These are phyloP conservation scores for Pyrrhia umbra DNA, from an alignment of 2,888 invertebrate genomes.

Conservation along the genomic window DNA sequence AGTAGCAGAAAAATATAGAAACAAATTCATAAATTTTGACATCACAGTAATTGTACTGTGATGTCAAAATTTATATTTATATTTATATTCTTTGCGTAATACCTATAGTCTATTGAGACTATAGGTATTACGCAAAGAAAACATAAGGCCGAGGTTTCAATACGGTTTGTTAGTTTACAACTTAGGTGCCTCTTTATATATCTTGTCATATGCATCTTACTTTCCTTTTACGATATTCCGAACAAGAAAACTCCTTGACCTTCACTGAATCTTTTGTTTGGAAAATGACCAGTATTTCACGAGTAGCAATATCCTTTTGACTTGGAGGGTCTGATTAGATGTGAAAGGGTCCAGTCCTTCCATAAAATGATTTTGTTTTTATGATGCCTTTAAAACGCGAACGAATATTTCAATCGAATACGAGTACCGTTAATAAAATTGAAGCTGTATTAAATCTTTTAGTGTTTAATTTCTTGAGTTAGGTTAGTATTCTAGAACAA, in stretches of 20 bases:
- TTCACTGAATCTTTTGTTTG: constrained; percentile 43
- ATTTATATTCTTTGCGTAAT: no score
- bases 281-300: constrained; percentile 34
- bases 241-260: constrained; percentile 30
- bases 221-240: constrained; percentile 40
- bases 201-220: constrained; percentile 25
- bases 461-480: no score
- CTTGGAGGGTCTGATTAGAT: constrained; percentile 46
- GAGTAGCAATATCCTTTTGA: constrained; percentile 25
- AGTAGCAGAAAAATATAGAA: not conserved
- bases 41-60: no score
- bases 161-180: constrained; percentile 14
- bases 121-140: not conserved
- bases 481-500: no score
- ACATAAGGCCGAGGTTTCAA: not conserved
- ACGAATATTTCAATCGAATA: constrained; percentile 18
- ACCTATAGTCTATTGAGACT: no score
- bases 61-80: no score
- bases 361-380: constrained; percentile 40
- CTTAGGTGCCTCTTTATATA: constrained; percentile 1
- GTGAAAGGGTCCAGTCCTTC: constrained; percentile 35
- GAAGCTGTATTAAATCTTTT: not conserved
- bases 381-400: constrained; percentile 19
- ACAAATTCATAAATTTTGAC: not conserved
- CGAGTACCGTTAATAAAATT: not conserved